Evolutionary conservation across 2,113 vertebrate genomes (phyloP).

Genomic region (Vanacampus margaritifer): DNA sequence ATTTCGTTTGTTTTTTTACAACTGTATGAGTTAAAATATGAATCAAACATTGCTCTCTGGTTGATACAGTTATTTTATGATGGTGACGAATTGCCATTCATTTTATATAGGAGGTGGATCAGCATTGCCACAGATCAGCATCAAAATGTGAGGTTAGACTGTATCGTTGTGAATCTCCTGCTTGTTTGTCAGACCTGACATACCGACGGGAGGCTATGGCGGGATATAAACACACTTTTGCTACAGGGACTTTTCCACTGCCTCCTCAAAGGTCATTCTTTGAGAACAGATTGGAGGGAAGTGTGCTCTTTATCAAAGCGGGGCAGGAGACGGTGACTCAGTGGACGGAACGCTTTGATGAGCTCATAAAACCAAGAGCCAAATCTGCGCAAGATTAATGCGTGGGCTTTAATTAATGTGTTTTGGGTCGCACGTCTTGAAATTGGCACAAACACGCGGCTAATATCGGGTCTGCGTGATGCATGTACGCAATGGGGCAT

Average conservation of each 20-base stretch:
- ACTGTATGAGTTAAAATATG: not conserved
- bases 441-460: slow-evolving; percentile 25
- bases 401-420: slow-evolving; percentile 49
- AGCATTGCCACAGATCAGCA: not conserved
- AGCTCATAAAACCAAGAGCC: slow-evolving; percentile 56
- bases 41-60: not conserved
- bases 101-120: not conserved
- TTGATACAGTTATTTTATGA: no score
- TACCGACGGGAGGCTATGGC: slow-evolving; percentile 40
- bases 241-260: slow-evolving; percentile 47
- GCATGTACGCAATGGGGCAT: not conserved
- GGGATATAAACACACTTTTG: slow-evolving; percentile 44
- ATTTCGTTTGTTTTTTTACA: no score
- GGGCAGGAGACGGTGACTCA: slow-evolving; percentile 53
- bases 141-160: not conserved
- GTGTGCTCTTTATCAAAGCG: slow-evolving; percentile 58
- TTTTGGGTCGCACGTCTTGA: slow-evolving; percentile 36
- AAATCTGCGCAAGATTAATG: slow-evolving; percentile 50
- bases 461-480: not conserved
- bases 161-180: slow-evolving; percentile 21
- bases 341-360: slow-evolving; percentile 49
- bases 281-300: slow-evolving; percentile 58
- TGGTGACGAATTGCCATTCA: not conserved
- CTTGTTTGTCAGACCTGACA: slow-evolving; percentile 42
- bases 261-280: slow-evolving; percentile 56